Base-by-base conservation (phyloP, 2,797 vertebrate species). In the Myripristis murdjan region DNA sequence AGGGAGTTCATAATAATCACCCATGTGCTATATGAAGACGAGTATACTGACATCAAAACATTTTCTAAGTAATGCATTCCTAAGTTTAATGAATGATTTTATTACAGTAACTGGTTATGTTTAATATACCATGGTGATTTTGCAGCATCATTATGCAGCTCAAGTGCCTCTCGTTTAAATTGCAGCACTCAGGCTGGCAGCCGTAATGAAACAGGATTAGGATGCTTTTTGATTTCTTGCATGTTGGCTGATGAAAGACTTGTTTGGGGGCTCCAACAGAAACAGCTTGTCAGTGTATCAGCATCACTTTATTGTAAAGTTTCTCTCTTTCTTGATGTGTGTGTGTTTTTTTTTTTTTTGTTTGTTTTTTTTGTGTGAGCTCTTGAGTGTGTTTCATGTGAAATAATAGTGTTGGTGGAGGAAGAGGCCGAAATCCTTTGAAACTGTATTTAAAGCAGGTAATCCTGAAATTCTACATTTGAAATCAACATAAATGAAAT, bases 241-340 rank as follows among this genome's bases (percentile, higher is more conserved):
- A 52, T 41, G 39, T 60, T 12, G 12, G 37, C 55, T 64, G 66
- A 64, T 61, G 28, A 41, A 57, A 39, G 26, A 33, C 7, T 5
- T 33, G 49, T 16, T n/a, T 37, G 12, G 26, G 49, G 52, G 55
- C 12, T 57, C 24, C 57, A 46, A 10, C 41, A 14, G 15, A 46
- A 60, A 9, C 24, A 20, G 5, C 5, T 3, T 46, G 16, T 47
- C 18, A 47, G 43, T 31, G 14, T 31, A 43, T 31, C 16, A 37
- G 6, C 16, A 20, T 47, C 12, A 9, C 28, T 31, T 31, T n/a
- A n/a, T 6, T 31, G 28, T 31, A 31, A 31, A 31, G 28, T 31
- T 31, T 31, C 28, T 31, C 48, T 75, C 24, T 18, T 28, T 49
- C 26, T 64, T 28, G 39, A 12, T 37, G 35, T 14, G 12, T 12